Evolutionary conservation across 2,113 vertebrate species (phyloP).

Genomic region (Trematocara nigrifrons): DNA sequence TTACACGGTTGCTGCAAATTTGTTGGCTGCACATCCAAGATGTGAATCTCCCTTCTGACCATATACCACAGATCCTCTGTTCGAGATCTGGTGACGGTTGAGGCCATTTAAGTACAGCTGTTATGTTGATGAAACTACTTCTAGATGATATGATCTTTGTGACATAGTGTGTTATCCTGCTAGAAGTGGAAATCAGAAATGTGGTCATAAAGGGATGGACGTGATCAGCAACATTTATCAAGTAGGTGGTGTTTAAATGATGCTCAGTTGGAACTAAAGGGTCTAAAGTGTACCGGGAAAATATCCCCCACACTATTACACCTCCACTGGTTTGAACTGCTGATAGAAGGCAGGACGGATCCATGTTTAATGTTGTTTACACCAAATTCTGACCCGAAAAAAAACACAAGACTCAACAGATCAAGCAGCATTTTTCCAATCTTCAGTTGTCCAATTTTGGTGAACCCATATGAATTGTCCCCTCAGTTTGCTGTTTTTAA

Average conservation of each 20-base stretch:
- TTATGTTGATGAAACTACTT: background rate
- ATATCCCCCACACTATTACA: background rate
- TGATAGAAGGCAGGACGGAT: background rate
- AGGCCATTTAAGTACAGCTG: background rate
- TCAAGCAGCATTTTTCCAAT: background rate
- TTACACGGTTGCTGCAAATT: background rate
- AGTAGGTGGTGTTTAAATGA: background rate
- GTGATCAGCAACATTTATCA: background rate
- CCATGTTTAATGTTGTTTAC: background rate
- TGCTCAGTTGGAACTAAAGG: background rate
- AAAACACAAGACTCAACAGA: background rate
- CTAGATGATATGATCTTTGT: background rate
- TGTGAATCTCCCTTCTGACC: background rate
- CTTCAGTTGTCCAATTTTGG: background rate
- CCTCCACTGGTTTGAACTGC: background rate
- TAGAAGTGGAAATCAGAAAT: background rate
- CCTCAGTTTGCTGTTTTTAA: background rate
- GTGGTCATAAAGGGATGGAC: background rate
- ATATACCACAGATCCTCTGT: background rate
- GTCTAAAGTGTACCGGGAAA: background rate
- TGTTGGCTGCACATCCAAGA: background rate
- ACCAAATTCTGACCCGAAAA: background rate
- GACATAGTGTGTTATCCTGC: background rate
- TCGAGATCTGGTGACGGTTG: background rate
- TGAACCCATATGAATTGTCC: background rate